Percentiles rank a stretch among this genome's conserved stretches.
Conservation (phyloP, 2,797 vertebrate genomes). For the Aeoliscus strigatus region DNA sequence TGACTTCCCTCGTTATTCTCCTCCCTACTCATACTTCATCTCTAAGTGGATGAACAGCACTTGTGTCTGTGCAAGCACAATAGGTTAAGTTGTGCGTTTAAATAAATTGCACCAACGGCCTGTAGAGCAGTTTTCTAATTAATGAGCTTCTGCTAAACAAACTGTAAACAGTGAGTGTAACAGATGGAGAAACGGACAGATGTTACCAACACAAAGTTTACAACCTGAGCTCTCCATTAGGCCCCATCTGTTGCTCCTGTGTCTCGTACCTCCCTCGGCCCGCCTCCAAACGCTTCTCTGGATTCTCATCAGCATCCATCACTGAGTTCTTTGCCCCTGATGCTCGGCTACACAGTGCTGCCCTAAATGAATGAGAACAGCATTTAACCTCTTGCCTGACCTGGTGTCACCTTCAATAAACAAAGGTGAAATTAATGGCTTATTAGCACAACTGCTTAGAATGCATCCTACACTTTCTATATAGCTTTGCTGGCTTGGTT, state of each 20-base stretch:
- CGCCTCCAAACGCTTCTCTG: conserved; percentile 59
- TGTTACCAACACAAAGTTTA: conserved; percentile 80
- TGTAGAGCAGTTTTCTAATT: conserved; percentile 37
- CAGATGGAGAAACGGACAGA: conserved; percentile 81
- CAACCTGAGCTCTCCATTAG: conserved; percentile 74
- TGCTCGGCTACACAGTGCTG: conserved; percentile 3
- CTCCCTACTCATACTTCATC: no score
- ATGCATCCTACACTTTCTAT: neutral
- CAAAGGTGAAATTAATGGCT: conserved; percentile 1
- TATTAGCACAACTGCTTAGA: conserved; percentile 1
- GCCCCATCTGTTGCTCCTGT: conserved; percentile 78
- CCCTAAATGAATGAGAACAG: conserved; percentile 30
- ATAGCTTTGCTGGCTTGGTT: neutral
- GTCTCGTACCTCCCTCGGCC: conserved; percentile 63
- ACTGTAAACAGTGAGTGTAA: conserved; percentile 53
- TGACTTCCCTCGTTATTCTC: no score
- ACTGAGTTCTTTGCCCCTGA: conserved; percentile 13
- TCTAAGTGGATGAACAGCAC: no score
- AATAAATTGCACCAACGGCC: conserved; percentile 9
- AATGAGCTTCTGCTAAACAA: conserved; percentile 54
- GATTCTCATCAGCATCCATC: conserved; percentile 61
- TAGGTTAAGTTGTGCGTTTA: neutral
- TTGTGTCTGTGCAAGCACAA: no score
- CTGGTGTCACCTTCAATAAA: conserved; percentile 23
- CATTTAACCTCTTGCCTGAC: conserved; percentile 30